These are phyloP conservation scores for Paedocypris micromegethes DNA, from an alignment of 2,797 vertebrate species.

Conservation along the genomic window DNA sequence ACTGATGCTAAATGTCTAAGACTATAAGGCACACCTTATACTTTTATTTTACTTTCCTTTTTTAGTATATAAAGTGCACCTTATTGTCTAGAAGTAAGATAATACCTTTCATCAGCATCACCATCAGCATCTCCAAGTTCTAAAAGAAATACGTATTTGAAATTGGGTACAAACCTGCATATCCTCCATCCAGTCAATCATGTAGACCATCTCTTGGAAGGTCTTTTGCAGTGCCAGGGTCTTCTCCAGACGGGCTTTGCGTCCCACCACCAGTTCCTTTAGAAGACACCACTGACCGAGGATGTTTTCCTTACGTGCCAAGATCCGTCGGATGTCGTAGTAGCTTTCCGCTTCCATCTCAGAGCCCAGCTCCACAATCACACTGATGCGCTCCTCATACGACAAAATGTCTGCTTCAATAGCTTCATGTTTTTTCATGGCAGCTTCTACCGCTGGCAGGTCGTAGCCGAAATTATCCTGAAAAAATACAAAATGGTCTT, in stretches of 20 bases:
- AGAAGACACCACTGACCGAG: conserved; percentile 87
- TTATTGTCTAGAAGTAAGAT: no score
- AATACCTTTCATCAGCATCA: no score
- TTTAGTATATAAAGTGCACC: no score
- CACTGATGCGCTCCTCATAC: conserved; percentile 87
- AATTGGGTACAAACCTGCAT: conserved; percentile 73
- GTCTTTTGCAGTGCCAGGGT: conserved; percentile 89
- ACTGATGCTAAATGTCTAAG: no score
- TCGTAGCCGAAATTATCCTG: conserved; percentile 97
- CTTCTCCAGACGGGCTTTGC: conserved; percentile 81
- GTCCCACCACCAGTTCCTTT: conserved; percentile 77
- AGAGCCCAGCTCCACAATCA: conserved; percentile 78
- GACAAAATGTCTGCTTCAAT: conserved; percentile 93
- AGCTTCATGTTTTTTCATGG: conserved; percentile 97
- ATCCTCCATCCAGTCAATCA: conserved; percentile 99
- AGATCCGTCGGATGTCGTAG: conserved; percentile 81
- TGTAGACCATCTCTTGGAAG: conserved; percentile 98
- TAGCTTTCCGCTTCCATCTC: conserved; percentile 86
- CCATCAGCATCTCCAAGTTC: no score
- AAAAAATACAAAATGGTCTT: neutral
- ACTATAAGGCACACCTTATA: no score
- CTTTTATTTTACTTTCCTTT: no score
- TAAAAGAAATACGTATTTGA: no score
- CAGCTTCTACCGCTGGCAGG: conserved; percentile 88
- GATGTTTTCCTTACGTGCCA: conserved; percentile 84